phyloP scores from a whole-genome alignment of 2,888 invertebrate species.

The Eupithecia abbreviata region DNA sequence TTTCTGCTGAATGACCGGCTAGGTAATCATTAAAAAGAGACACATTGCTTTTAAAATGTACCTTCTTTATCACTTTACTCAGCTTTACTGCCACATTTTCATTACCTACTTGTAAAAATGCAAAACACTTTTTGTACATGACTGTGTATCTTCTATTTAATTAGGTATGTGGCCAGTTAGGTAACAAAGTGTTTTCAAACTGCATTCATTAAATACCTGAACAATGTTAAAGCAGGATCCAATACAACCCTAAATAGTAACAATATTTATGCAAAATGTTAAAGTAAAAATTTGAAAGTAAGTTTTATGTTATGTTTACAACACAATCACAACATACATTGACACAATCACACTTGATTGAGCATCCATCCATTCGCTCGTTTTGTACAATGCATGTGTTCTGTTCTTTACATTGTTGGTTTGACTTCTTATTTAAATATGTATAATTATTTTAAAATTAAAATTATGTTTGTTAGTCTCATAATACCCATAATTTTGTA shows the following conservation, averaged over 20 bases:
- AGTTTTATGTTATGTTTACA: neutral
- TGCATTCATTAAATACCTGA: neutral
- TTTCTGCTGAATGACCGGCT: neutral
- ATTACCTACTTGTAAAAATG: neutral
- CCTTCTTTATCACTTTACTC: neutral
- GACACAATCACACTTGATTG: neutral
- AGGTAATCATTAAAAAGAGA: neutral
- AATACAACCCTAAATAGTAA: neutral
- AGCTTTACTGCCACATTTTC: neutral
- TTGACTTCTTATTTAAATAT: neutral
- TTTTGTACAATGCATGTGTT: neutral
- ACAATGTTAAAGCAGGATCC: neutral
- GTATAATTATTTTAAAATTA: neutral
- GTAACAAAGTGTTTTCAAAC: neutral
- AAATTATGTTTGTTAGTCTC: neutral
- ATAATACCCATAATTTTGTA: constrained; percentile 2
- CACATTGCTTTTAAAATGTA: neutral
- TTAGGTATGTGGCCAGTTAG: neutral
- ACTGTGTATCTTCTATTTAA: neutral
- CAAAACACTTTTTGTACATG: neutral
- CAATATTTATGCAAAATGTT: neutral
- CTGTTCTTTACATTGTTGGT: neutral
- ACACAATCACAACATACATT: neutral
- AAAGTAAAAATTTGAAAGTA: neutral
- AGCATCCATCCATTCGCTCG: neutral